Conservation (phyloP, 2,797 vertebrate genomes). For the Masticophis lateralis region DNA sequence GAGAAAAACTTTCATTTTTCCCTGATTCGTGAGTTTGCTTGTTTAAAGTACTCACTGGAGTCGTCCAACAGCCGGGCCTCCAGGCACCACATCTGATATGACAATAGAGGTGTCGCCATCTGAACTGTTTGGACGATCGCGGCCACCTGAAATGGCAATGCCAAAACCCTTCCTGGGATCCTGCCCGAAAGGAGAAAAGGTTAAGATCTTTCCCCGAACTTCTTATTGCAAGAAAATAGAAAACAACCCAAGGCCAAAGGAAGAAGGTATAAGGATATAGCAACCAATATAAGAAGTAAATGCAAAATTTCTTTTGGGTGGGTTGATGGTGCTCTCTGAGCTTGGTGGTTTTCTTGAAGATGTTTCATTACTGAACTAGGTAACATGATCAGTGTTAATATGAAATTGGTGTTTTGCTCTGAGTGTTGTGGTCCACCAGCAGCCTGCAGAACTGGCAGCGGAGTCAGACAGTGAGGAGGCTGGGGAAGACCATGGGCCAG, state of each 20-base stretch:
- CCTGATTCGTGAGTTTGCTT: not conserved
- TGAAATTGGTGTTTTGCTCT: not conserved
- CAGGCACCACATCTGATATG: slow-evolving; percentile 86
- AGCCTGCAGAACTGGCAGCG: too few relatives aligned
- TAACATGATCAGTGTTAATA: not conserved
- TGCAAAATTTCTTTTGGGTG: not conserved
- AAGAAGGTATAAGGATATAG: not conserved
- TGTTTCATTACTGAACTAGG: not conserved
- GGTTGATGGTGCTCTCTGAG: too few relatives aligned
- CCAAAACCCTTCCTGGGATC: slow-evolving; percentile 92
- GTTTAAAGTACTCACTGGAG: slow-evolving; percentile 82
- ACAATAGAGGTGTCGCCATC: slow-evolving; percentile 78
- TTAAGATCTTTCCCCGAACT: not conserved
- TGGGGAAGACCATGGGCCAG: too few relatives aligned
- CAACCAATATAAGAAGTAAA: not conserved
- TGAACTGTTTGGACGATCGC: slow-evolving; percentile 75
- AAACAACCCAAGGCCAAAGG: too few relatives aligned
- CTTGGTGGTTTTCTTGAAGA: too few relatives aligned
- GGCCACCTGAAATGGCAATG: slow-evolving; percentile 88
- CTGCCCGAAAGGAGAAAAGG: slow-evolving; percentile 57
- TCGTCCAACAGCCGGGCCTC: slow-evolving; percentile 84
- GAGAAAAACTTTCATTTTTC: not conserved
- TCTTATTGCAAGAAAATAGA: not conserved
- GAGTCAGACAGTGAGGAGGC: too few relatives aligned
- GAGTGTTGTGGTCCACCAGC: not conserved